These are phyloP conservation scores for Lepidiolamprologus cunningtoni DNA, from an alignment of 2,113 vertebrate species.

Conservation along the genomic window DNA sequence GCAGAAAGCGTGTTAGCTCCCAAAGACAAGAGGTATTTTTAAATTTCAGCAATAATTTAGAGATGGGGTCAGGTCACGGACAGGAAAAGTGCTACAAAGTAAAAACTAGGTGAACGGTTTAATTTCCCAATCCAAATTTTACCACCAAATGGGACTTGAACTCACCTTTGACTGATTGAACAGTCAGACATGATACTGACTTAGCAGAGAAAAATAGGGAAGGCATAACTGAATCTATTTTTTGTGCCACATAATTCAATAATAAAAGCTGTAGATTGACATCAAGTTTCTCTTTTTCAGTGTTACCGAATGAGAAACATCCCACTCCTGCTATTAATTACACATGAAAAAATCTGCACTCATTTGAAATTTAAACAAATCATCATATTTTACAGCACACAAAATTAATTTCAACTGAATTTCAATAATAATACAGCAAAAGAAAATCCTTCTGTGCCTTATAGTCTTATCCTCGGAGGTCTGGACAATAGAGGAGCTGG, in stretches of 20 bases:
- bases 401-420: not conserved
- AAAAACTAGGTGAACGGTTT: not conserved
- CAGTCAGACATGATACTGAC: not conserved
- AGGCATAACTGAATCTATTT: not conserved
- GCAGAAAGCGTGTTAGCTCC: not conserved
- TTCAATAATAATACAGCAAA: not conserved
- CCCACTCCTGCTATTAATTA: not conserved
- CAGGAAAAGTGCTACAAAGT: not conserved
- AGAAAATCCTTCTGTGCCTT: slow-evolving; percentile 67
- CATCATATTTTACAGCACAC: not conserved
- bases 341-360: not conserved
- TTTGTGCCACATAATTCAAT: not conserved
- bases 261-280: not conserved
- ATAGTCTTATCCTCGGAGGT: slow-evolving; percentile 92
- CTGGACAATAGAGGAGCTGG: slow-evolving; percentile 80
- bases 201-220: not conserved
- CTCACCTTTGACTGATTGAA: not conserved
- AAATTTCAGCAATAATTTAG: not conserved
- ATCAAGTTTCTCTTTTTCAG: not conserved
- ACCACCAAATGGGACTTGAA: not conserved
- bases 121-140: not conserved
- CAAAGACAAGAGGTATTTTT: not conserved
- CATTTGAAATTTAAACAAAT: not conserved
- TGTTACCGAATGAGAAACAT: not conserved
- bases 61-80: not conserved